Percentiles rank a stretch among this genome's conserved stretches.
These are phyloP conservation scores for Bergia sp. DNA, from an alignment of 92 coral and sea anemone genomes.

Conservation along the genomic window DNA sequence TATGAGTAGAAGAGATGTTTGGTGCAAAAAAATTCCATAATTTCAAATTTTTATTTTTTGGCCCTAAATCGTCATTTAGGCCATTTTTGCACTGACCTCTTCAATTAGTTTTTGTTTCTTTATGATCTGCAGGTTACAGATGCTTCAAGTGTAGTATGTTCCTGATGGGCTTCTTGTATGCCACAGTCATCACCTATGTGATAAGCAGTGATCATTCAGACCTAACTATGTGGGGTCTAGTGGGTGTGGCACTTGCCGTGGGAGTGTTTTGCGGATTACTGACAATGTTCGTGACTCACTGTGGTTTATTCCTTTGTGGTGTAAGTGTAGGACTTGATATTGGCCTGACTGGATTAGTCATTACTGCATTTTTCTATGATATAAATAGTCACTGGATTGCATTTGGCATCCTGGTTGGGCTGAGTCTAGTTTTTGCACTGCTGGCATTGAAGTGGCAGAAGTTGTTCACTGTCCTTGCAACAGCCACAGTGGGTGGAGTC, in stretches of 20 bases:
- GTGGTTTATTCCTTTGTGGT: conserved; percentile 92
- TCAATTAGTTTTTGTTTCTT: not conserved
- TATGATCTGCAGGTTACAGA: conserved; percentile 74
- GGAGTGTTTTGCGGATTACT: conserved; percentile 93
- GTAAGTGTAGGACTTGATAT: conserved; percentile 86
- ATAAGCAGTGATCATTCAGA: conserved; percentile 78
- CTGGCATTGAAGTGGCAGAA: conserved; percentile 86
- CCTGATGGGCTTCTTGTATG: conserved; percentile 83
- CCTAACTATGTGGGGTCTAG: conserved; percentile 80
- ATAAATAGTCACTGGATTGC: conserved; percentile 82
- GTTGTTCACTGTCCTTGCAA: conserved; percentile 75
- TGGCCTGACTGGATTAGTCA: conserved; percentile 70
- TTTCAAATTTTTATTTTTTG: too few species aligned
- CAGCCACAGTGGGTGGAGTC: conserved; percentile 89
- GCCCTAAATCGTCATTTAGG: too few species aligned
- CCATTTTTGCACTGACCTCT: too few species aligned
- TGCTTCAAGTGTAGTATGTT: conserved; percentile 85
- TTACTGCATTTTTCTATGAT: conserved; percentile 60
- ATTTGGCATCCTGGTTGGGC: conserved; percentile 82
- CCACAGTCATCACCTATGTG: conserved; percentile 78
- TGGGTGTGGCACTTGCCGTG: conserved; percentile 88
- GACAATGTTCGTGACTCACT: conserved; percentile 83
- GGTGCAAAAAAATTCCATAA: too few species aligned
- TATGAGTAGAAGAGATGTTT: too few species aligned
- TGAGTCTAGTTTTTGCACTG: conserved; percentile 73